phyloP scores from a whole-genome alignment of 2,888 invertebrate genomes.

The Dasysyrphus tricinctus region DNA sequence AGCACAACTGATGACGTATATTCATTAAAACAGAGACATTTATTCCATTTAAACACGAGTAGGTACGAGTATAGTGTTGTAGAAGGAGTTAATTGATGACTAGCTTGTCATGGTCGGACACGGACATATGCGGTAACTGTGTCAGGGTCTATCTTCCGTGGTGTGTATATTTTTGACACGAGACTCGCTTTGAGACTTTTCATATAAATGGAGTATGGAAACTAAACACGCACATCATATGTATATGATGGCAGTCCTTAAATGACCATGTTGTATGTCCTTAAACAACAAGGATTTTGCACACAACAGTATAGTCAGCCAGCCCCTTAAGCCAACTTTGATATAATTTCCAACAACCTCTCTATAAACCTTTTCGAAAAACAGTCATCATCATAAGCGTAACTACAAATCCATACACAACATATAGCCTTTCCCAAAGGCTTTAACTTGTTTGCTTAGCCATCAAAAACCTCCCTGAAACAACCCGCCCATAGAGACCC shows the following conservation, averaged over 20 bases:
- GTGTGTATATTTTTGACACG: conserved; percentile 5
- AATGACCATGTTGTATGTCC: conserved; percentile 23
- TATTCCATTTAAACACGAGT: no score
- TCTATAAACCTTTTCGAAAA: conserved; percentile 12
- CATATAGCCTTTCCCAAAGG: conserved; percentile 16
- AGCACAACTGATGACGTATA: conserved; percentile 7
- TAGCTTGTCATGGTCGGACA: conserved; percentile 40
- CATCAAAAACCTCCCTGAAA: conserved; percentile 22
- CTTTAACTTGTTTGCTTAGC: conserved; percentile 40
- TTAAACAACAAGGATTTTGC: conserved; percentile 19
- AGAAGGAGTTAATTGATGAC: conserved; percentile 21
- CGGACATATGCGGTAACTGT: conserved; percentile 6
- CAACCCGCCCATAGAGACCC: not conserved
- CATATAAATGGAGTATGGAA: no score
- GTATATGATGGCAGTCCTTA: not conserved
- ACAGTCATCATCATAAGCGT: conserved; percentile 26
- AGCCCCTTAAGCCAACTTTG: not conserved
- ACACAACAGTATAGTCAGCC: not conserved
- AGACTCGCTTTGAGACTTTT: not conserved
- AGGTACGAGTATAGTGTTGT: no score
- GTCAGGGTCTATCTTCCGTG: conserved; percentile 27
- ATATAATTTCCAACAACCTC: not conserved
- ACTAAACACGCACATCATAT: conserved; percentile 25
- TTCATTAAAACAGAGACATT: not conserved
- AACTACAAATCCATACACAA: not conserved